A percentile compares a stretch with the other conserved stretches of the same genome.
phyloP scores from a whole-genome alignment of 1,140 invertebrate genomes.

The Drosophila equinoxialis region DNA sequence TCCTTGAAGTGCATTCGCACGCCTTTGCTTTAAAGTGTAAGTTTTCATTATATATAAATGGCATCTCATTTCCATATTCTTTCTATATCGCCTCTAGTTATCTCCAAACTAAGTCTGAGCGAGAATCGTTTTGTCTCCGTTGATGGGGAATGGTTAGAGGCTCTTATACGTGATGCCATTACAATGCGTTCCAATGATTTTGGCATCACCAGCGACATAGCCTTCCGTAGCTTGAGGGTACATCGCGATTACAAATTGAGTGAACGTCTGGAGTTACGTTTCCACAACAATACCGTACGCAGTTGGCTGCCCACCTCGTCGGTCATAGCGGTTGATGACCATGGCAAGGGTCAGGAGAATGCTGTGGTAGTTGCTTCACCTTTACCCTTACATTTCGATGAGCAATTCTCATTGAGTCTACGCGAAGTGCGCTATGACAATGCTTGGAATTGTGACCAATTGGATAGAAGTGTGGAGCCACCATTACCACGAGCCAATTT shows the following conservation, averaged over 20 bases:
- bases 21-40: constrained; percentile 85
- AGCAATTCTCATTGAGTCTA: constrained; percentile 64
- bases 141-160: constrained; percentile 75
- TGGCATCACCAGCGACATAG: constrained; percentile 67
- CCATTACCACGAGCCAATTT: constrained; percentile 60
- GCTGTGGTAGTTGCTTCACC: constrained; percentile 6
- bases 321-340: not conserved
- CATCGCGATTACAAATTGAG: constrained; percentile 72
- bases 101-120: constrained; percentile 70
- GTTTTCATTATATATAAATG: constrained; percentile 33
- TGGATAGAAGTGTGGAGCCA: constrained; percentile 62
- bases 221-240: constrained; percentile 67
- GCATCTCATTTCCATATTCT: constrained; percentile 35
- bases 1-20: constrained; percentile 84
- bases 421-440: constrained; percentile 65
- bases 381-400: constrained; percentile 59
- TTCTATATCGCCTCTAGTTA: constrained; percentile 37
- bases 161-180: constrained; percentile 61
- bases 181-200: constrained; percentile 70
- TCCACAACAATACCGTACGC: constrained; percentile 72
- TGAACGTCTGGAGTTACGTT: constrained; percentile 73
- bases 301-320: constrained; percentile 26
- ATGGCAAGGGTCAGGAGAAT: not conserved
- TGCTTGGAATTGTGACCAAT: constrained; percentile 58
- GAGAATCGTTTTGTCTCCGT: constrained; percentile 68